phyloP scores from a whole-genome alignment of 2,888 invertebrate species.

The Hypsopygia costalis region DNA sequence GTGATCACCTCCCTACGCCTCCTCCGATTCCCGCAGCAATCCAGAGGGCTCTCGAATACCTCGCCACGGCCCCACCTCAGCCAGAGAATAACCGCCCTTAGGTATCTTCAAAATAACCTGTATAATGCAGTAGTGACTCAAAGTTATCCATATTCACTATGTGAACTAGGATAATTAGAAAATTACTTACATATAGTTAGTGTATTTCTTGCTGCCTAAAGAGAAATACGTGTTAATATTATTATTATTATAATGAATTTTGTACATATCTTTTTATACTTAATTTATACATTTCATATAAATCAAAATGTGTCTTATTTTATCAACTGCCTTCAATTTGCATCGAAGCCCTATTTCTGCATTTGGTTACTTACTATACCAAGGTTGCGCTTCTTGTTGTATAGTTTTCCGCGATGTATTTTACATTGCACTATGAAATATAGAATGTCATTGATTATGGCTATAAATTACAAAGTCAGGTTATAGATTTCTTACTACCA shows the following conservation, averaged over 20 bases:
- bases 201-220: constrained; percentile 1
- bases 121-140: constrained; percentile 15
- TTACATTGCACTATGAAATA: no score
- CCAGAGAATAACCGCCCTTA: constrained; percentile 39
- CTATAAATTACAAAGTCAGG: no score
- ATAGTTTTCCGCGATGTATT: no score
- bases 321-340: no score
- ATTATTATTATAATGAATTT: constrained; percentile 15
- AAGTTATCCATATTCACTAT: constrained; percentile 18
- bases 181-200: constrained; percentile 6
- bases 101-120: constrained; percentile 11
- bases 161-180: constrained; percentile 17
- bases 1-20: constrained; percentile 82
- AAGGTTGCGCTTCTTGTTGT: no score
- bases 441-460: no score
- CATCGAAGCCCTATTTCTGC: no score
- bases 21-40: constrained; percentile 86
- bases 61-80: constrained; percentile 83
- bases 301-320: constrained; percentile 10
- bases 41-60: constrained; percentile 82
- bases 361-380: no score
- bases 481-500: no score
- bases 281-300: constrained; percentile 22
- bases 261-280: constrained; percentile 20
- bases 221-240: constrained; percentile 10